These are phyloP conservation scores for Menidia menidia DNA, from an alignment of 2,797 vertebrate species.

Conservation along the genomic window DNA sequence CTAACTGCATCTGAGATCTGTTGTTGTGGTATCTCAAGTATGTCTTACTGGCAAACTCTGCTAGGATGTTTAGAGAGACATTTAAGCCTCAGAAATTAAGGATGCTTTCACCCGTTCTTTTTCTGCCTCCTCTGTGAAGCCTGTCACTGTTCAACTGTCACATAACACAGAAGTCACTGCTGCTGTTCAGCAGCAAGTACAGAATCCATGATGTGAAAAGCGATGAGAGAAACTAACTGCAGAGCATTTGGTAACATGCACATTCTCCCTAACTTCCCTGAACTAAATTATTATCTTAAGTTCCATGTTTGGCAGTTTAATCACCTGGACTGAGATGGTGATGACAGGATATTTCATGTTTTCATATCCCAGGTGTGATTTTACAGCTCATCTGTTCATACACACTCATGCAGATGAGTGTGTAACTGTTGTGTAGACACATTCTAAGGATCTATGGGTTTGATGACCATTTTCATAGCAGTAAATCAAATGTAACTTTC, in stretches of 20 bases:
- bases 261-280: neutral
- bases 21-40: neutral
- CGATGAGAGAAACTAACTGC: constrained; percentile 23
- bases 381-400: constrained; percentile 20
- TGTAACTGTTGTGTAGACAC: neutral
- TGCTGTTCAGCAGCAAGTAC: neutral
- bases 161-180: constrained; percentile 5
- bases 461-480: neutral
- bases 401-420: neutral
- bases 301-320: constrained; percentile 10
- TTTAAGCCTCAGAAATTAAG: neutral
- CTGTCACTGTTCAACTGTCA: neutral
- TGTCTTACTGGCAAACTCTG: neutral
- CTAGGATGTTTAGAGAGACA: constrained; percentile 7
- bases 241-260: constrained; percentile 40
- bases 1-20: neutral
- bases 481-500: neutral
- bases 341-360: constrained; percentile 2
- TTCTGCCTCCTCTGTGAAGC: neutral
- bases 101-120: neutral
- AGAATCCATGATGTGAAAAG: constrained; percentile 37
- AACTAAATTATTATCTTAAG: neutral
- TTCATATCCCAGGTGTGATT: constrained; percentile 5
- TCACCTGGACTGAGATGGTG: neutral
- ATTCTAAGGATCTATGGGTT: neutral